Percentiles rank a stretch among this genome's conserved stretches.
These are phyloP conservation scores for Drosophila parvula DNA, from an alignment of 1,140 invertebrate genomes.

Conservation along the genomic window DNA sequence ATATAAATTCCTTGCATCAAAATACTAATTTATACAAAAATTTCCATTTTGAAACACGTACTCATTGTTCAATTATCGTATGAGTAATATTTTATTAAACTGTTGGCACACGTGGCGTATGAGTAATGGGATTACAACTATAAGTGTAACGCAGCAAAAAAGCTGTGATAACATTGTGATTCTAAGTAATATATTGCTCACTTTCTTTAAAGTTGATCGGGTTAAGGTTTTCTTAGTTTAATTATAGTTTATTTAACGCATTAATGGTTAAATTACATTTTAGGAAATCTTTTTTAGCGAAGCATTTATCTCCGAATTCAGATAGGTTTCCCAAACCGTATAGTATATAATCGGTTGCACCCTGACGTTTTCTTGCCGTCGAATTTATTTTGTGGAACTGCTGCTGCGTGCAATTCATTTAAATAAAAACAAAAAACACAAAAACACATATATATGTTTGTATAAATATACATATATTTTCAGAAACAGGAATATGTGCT, in stretches of 20 bases:
- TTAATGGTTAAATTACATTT: too few relatives aligned
- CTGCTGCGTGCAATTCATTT: conserved; percentile 28
- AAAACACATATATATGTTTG: neutral
- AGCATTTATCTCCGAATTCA: too few relatives aligned
- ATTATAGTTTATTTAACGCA: too few relatives aligned
- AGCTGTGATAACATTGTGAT: too few relatives aligned
- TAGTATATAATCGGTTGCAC: neutral
- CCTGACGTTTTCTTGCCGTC: neutral
- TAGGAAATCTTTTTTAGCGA: too few relatives aligned
- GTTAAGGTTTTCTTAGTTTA: neutral
- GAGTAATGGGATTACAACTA: neutral
- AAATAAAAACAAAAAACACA: conserved; percentile 27
- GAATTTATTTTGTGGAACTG: conserved; percentile 37
- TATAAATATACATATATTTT: neutral
- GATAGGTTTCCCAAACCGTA: neutral
- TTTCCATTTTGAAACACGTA: neutral
- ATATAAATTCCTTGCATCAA: neutral
- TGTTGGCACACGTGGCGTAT: neutral
- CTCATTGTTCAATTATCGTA: conserved; percentile 2
- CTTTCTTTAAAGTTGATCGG: too few relatives aligned
- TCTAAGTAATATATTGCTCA: too few relatives aligned
- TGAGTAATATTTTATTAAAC: neutral
- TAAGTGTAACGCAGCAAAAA: too few relatives aligned
- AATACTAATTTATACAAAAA: too few relatives aligned
- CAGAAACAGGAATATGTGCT: conserved; percentile 9